phyloP scores from a whole-genome alignment of 2,113 vertebrate species.

The Procavia capensis region DNA sequence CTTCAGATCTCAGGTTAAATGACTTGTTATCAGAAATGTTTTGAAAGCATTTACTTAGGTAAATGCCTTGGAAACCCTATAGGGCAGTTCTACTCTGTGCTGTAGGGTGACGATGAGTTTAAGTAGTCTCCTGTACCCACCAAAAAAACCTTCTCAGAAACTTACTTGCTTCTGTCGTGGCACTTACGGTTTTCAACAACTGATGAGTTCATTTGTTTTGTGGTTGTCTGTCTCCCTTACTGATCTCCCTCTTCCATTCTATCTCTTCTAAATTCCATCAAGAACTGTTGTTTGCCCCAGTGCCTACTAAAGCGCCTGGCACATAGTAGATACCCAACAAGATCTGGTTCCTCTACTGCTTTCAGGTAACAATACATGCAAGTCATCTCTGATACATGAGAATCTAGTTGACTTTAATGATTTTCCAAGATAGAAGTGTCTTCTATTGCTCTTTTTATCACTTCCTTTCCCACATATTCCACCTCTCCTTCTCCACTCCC shows the following conservation, averaged over 20 bases:
- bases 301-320: background rate
- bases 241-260: background rate
- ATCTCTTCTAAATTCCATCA: background rate
- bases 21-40: background rate
- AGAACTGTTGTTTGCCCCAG: background rate
- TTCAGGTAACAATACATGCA: background rate
- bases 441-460: background rate
- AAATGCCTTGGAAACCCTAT: too few species aligned
- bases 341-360: background rate
- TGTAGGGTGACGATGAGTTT: too few species aligned
- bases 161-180: background rate
- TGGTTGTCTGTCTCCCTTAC: background rate
- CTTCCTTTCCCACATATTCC: background rate
- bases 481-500: too few species aligned
- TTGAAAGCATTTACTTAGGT: background rate
- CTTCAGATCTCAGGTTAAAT: background rate
- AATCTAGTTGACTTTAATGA: background rate
- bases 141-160: background rate
- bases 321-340: accelerated
- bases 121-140: background rate
- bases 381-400: background rate
- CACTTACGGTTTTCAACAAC: background rate
- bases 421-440: background rate
- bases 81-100: too few species aligned
- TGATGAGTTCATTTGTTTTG: background rate